Base-by-base conservation (phyloP, 2,888 invertebrate genomes). In the Tinea pellionella region DNA sequence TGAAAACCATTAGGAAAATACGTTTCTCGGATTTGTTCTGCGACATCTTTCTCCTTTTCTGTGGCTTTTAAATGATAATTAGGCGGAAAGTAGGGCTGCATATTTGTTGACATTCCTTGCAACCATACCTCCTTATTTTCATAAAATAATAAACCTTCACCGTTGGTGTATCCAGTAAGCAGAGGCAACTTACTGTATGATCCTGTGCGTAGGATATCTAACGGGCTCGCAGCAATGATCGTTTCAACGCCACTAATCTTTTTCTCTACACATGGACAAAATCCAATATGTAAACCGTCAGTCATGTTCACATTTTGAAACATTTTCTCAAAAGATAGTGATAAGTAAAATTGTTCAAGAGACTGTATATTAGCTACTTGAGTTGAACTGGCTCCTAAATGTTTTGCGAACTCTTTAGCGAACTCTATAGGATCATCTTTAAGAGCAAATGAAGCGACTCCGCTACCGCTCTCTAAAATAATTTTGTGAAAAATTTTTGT, bases 401-500 rank as follows among this genome's bases (percentile, higher is more conserved):
- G 1, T 41, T 12, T 11, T 19, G 59, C 59, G 9, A 19, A 18
- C 9, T 59, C 24, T 41, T 41, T 41, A 30, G 59, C 59, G 12
- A 59, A 6, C 15, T 41, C 42, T 4, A 59, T 19, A n/a, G 42
- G 42, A 12, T 59, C 19, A 13, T 37, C 42, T 19, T 42, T 41
- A 7, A 59, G 19, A 42, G 42, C 42, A 15, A 41, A 59, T 13
- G 42, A 41, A 18, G 41, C 59, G 4, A 42, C 12, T 18, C 42
- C 59, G n/a, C 15, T 42, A 19, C 42, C 19, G 30, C 59, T 59
- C 24, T 59, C 59, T 41, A 42, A 24, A 24, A 59, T 59, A n/a
- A 59, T 16, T 59, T 59, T 59, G 15, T 59, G 11, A 30, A 59
- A 59, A 15, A 59, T 4, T 2, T 30, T n/a, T 2, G 15, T 32